Base-by-base conservation (phyloP, 1,140 invertebrate species). In the Drosophila grimshawi region DNA sequence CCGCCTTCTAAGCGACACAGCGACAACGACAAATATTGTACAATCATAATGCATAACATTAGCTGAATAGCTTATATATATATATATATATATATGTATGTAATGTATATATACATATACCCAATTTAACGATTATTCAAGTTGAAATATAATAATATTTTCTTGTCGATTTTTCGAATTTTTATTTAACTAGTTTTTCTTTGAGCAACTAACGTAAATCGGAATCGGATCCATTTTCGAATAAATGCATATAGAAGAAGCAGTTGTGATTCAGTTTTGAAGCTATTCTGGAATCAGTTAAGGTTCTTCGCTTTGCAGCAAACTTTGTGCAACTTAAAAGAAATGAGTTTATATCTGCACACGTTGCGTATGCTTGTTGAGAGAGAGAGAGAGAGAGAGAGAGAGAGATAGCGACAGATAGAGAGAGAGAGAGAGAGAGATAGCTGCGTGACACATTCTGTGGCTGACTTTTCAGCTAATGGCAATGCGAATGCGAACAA, bases 1-100 rank as follows among this genome's bases (percentile, higher is more conserved):
- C 83, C 80, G 85, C 83, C 83, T 82, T 88, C 83, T 88, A 82
- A 86, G 86, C 86, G 81, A 76, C 78, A 86, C 82, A 79, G 53
- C 72, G 60, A 70, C 72, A 64, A 71, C 61, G 56, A 59, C 62
- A 73, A 55, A 68, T 67, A 76, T 86, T 86, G 55, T 86, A 82
- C 79, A 82, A 75, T 76, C 72, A 78, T 79, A 86, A 76, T 81
- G 79, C 81, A 81, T 81, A 79, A 76, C 76, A 86, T 78, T 86
- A 70, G 69, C 33, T 11, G 30, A 57, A 63, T 51, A 55, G 67
- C 64, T 46, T 30, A 73, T 29, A 33, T n/a, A 45, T 6, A 52
- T 8, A 19, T n/a, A 32, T 5, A 41, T 39, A 49, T 11, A 49
- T 7, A 27, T 32, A 8, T 19, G 8, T 5, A 8, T n/a, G 5